Evolutionary conservation across 2,113 vertebrate genomes (phyloP).

Genomic region (Lanius collurio): DNA sequence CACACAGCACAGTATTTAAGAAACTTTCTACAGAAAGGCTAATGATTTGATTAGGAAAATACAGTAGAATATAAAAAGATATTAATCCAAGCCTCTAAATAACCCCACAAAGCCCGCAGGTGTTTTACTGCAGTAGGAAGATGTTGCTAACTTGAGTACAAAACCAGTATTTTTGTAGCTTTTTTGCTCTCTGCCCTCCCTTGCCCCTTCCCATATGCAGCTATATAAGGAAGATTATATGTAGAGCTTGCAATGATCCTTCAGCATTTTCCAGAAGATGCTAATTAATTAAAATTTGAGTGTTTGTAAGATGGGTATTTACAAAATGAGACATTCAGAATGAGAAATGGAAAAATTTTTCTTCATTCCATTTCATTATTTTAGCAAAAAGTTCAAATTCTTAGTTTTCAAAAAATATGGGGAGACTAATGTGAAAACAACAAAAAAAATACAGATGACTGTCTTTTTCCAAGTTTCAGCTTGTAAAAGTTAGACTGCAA

Average conservation of each 20-base stretch:
- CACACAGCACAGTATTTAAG: background rate
- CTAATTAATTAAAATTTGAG: constrained; percentile 5
- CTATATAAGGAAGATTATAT: background rate
- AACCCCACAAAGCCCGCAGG: background rate
- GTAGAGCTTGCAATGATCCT: background rate
- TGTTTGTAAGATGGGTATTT: background rate
- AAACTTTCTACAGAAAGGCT: background rate
- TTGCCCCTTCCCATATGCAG: background rate
- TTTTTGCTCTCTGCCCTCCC: background rate
- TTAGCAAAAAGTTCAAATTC: constrained; percentile 11
- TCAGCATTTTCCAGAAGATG: background rate
- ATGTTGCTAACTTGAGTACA: background rate
- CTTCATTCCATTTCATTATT: background rate
- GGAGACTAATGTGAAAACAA: background rate
- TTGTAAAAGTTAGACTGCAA: constrained; percentile 23
- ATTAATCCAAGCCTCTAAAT: background rate
- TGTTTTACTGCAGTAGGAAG: background rate
- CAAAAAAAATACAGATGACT: background rate
- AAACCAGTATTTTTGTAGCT: background rate
- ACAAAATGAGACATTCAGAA: constrained; percentile 20
- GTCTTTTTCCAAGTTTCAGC: constrained; percentile 5
- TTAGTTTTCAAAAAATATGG: constrained; percentile 1
- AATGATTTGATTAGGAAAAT: background rate
- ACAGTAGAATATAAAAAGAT: background rate
- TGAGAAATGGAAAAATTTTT: background rate